phyloP scores from a whole-genome alignment of 2,797 vertebrate genomes.

The Lophotriccus pileatus region DNA sequence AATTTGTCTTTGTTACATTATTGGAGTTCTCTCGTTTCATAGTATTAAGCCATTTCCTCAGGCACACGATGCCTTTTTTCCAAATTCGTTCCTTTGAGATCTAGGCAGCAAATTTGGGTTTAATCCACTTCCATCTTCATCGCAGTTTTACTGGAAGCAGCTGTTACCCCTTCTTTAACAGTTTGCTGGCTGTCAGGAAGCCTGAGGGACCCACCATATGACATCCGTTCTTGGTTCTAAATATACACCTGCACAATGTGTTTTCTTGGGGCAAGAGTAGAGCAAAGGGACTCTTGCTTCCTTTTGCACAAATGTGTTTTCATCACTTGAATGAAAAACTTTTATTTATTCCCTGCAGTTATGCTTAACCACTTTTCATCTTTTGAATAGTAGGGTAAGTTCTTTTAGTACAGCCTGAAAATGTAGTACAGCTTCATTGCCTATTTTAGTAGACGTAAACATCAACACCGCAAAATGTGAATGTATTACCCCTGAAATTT shows the following conservation, averaged over 20 bases:
- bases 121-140: conserved; percentile 37
- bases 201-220: conserved; percentile 11
- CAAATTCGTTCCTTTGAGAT: conserved; percentile 36
- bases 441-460: neutral
- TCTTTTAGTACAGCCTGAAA: neutral
- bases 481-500: neutral
- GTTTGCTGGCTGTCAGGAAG: conserved; percentile 2
- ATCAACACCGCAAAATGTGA: neutral
- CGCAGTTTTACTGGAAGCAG: conserved; percentile 33
- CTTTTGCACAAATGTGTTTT: conserved; percentile 18
- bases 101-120: conserved; percentile 13
- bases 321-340: neutral
- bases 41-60: conserved; percentile 39
- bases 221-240: conserved; percentile 42
- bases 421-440: neutral
- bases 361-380: neutral
- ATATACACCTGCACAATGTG: neutral
- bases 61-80: conserved; percentile 23
- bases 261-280: conserved; percentile 40
- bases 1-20: conserved; percentile 15
- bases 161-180: conserved; percentile 28
- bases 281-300: conserved; percentile 7
- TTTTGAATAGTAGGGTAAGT: neutral
- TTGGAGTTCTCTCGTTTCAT: neutral
- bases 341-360: neutral